Base-by-base conservation (phyloP, 2,888 invertebrate genomes). In the Chelonus formosanus region DNA sequence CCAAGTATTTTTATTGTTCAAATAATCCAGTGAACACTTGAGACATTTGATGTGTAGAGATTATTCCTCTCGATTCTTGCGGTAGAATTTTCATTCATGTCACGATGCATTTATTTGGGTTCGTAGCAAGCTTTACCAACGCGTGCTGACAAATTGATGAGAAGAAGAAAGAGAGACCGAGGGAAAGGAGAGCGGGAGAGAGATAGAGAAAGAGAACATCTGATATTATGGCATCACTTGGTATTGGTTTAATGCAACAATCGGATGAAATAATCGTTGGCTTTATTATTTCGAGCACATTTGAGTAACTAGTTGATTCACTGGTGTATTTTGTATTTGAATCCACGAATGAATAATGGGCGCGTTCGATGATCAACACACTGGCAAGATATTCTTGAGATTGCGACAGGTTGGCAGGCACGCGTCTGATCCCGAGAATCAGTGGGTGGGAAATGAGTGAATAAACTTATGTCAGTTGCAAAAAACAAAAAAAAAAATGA, bases 71-170 rank as follows among this genome's bases (percentile, higher is more conserved):
- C 40, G 40, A 40, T 40, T 40, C 40, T 5, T 40, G 40, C 52
- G 31, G 52, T 3, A 32, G 31, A 31, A 32, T 52, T 31, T 50
- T 59, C 10, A 59, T 59, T 35, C 48, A 36, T 59, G 35, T 40
- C 59, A 44, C 20, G 48, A 44, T 59, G 50, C 40, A 50, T 70
- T 69, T 70, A 65, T 70, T 72, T 72, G 65, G 63, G 65, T 70
- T 58, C 10, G 47, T 70, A 61, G 64, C 63, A 60, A 64, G 60
- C 64, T 71, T 71, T 71, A 69, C 69, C 57, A 67, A 10, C 71
- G 52, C 45, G 67, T 70, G 73, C 71, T 68, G 72, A 75, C 70
- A 73, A 74, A 73, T 71, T 73, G 65, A 71, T 59, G 72, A 68
- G 68, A 65, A 32, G 67, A 57, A 60, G 62, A 61, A 60, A 6